Conservation (phyloP, 1,140 invertebrate genomes). For the Papilio machaon region DNA sequence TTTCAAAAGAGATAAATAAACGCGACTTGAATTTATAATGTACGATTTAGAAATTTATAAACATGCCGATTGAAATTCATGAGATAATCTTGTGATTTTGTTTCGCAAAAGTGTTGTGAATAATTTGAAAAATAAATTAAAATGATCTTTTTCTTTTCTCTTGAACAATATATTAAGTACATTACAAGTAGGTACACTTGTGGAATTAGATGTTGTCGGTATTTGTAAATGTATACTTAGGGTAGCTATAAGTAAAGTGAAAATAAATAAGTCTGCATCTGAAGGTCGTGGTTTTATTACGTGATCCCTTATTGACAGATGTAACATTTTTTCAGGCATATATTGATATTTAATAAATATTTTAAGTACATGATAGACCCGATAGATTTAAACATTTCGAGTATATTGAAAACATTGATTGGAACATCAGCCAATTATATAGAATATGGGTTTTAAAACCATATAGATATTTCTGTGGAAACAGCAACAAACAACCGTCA, state of each 20-base stretch:
- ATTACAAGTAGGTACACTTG: too few relatives aligned
- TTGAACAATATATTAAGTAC: neutral
- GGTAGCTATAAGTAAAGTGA: too few relatives aligned
- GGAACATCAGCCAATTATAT: too few relatives aligned
- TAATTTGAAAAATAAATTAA: neutral
- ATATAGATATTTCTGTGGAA: neutral
- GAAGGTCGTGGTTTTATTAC: too few relatives aligned
- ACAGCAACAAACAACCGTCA: constrained; percentile 41
- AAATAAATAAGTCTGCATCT: too few relatives aligned
- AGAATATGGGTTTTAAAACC: neutral
- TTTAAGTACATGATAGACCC: neutral
- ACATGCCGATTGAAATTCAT: neutral
- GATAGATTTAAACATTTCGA: too few relatives aligned
- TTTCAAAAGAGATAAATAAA: constrained; percentile 3
- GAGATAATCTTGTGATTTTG: neutral
- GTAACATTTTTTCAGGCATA: too few relatives aligned
- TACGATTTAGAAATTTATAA: neutral
- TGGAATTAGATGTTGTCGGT: too few relatives aligned
- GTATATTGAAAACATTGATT: too few relatives aligned
- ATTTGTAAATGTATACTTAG: too few relatives aligned
- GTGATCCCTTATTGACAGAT: too few relatives aligned
- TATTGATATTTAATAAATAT: neutral
- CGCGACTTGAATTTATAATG: neutral
- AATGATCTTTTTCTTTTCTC: neutral
- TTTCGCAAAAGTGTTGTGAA: neutral